These are phyloP conservation scores for Thamnophis elegans DNA, from an alignment of 2,797 vertebrate species.

Conservation along the genomic window DNA sequence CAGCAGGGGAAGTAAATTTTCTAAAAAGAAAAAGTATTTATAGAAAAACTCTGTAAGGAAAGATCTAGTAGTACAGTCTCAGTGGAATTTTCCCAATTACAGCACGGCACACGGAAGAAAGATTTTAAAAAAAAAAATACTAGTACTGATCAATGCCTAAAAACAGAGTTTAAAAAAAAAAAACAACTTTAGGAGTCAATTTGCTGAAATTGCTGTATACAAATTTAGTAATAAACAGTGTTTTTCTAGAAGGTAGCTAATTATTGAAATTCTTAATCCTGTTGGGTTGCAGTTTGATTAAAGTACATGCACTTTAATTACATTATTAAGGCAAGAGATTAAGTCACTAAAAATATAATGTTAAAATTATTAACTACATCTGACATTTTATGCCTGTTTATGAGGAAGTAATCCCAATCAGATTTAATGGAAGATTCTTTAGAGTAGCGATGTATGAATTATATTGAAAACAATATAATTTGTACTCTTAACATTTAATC, in stretches of 20 bases:
- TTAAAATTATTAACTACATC: neutral
- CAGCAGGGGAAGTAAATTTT: neutral
- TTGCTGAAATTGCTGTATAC: neutral
- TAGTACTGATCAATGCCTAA: neutral
- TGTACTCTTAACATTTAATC: neutral
- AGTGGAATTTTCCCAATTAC: neutral
- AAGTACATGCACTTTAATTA: neutral
- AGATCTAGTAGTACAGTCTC: neutral
- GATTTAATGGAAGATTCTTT: neutral
- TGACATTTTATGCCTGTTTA: neutral
- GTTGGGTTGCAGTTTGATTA: slow-evolving; percentile 2
- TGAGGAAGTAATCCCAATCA: neutral
- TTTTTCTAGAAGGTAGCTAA: neutral
- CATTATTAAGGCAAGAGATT: slow-evolving; percentile 3
- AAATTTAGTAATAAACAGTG: neutral
- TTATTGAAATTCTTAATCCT: neutral
- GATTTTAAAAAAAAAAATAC: neutral
- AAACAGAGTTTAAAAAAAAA: neutral
- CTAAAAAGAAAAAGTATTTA: neutral
- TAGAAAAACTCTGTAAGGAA: neutral
- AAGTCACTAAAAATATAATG: neutral
- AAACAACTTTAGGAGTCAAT: neutral
- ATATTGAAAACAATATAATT: neutral
- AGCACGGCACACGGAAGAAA: neutral
- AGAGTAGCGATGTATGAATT: neutral